Percentiles rank a stretch among this genome's conserved stretches.
These are phyloP conservation scores for Hyalella azteca DNA, from an alignment of 2,888 invertebrate genomes.

Conservation along the genomic window DNA sequence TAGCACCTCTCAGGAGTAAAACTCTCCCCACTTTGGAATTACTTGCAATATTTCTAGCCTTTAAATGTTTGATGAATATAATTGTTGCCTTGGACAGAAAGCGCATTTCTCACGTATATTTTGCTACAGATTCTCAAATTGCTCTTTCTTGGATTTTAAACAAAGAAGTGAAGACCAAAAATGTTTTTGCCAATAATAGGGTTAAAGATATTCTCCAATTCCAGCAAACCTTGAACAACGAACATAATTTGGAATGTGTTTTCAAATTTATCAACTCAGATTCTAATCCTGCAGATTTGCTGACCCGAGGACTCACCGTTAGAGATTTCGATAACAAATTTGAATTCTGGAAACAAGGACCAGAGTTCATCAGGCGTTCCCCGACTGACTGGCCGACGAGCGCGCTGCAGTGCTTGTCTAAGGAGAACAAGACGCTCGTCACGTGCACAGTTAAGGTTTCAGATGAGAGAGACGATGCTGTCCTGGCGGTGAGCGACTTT, in stretches of 20 bases:
- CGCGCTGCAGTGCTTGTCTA: neutral
- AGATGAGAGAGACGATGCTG: neutral
- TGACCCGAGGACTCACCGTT: neutral
- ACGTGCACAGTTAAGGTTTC: neutral
- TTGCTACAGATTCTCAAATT: neutral
- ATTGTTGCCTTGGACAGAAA: neutral
- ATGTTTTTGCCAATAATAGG: conserved; percentile 3
- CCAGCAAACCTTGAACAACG: neutral
- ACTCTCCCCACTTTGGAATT: conserved; percentile 11
- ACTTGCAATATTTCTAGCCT: neutral
- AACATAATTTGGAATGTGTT: neutral
- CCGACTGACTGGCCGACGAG: neutral
- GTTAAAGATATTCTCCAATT: neutral
- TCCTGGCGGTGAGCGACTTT: neutral
- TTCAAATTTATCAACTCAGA: neutral
- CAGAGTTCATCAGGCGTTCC: neutral
- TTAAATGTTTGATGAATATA: neutral
- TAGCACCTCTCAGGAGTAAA: neutral
- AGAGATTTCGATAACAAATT: neutral
- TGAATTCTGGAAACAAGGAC: conserved; percentile 22
- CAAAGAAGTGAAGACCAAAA: neutral
- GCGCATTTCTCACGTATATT: neutral
- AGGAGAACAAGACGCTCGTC: neutral
- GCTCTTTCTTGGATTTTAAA: conserved; percentile 11
- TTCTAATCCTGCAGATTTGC: conserved; percentile 29